Evolutionary conservation across 2,113 vertebrate species (phyloP).

Genomic region (Carassius carassius): DNA sequence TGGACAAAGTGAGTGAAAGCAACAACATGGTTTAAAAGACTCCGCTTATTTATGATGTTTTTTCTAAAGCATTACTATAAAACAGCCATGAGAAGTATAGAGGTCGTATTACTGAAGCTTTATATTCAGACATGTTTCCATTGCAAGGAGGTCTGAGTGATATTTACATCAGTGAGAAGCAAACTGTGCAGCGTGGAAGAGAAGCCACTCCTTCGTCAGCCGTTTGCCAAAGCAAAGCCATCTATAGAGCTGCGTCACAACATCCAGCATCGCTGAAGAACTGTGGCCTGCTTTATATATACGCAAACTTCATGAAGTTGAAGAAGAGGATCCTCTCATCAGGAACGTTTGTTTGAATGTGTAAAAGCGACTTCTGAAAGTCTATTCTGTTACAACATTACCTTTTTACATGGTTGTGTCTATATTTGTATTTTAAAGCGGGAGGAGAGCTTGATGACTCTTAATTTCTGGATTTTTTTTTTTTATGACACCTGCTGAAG

Average conservation of each 20-base stretch:
- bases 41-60: conserved; percentile 55
- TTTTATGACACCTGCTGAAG: neutral
- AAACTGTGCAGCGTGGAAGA: conserved; percentile 30
- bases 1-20: conserved; percentile 93
- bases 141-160: conserved; percentile 58
- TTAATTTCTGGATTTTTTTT: neutral
- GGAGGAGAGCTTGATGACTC: conserved; percentile 30
- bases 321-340: neutral
- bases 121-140: conserved; percentile 33
- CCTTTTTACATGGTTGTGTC: conserved; percentile 13
- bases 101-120: conserved; percentile 37
- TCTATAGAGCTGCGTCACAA: neutral
- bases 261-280: neutral
- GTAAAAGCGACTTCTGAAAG: neutral
- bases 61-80: conserved; percentile 56
- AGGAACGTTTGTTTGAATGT: neutral
- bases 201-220: neutral
- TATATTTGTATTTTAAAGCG: conserved; percentile 59
- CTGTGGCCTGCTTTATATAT: neutral
- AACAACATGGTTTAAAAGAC: conserved; percentile 96
- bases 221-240: neutral
- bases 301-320: neutral
- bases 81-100: conserved; percentile 37
- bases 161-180: conserved; percentile 41
- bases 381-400: conserved; percentile 23